Conservation (phyloP, 2,888 invertebrate genomes). For the Temnothorax unifasciatus region DNA sequence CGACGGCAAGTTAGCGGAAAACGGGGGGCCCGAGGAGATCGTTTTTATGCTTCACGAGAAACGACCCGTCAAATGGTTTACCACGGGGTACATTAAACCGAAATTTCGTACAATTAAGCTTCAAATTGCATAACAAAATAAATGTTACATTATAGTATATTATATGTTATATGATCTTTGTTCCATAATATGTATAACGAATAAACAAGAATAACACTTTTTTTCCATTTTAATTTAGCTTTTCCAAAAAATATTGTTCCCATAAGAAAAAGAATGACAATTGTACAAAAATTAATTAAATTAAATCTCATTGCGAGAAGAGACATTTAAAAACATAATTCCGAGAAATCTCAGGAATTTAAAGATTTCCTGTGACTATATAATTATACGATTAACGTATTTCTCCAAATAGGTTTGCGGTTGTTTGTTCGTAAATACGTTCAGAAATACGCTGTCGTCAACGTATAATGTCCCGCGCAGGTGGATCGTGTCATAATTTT, state of each 20-base stretch:
- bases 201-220: background rate
- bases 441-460: conserved; percentile 32
- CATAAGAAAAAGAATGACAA: background rate
- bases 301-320: background rate
- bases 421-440: conserved; percentile 61
- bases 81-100: background rate
- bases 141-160: background rate
- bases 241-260: background rate
- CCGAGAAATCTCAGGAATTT: background rate
- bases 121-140: background rate
- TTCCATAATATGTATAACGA: background rate
- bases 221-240: background rate
- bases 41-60: conserved; percentile 22
- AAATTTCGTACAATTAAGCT: conserved; percentile 7
- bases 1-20: conserved; percentile 38
- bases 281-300: background rate
- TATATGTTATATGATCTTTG: background rate
- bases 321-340: background rate
- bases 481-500: conserved; percentile 68
- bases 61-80: conserved; percentile 11
- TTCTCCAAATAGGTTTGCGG: conserved; percentile 55
- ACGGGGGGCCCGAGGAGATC: background rate
- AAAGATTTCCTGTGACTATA: background rate
- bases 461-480: conserved; percentile 27
- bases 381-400: conserved; percentile 17